These are phyloP conservation scores for Poeciliopsis retropinna DNA, from an alignment of 2,113 vertebrate species.

Conservation along the genomic window DNA sequence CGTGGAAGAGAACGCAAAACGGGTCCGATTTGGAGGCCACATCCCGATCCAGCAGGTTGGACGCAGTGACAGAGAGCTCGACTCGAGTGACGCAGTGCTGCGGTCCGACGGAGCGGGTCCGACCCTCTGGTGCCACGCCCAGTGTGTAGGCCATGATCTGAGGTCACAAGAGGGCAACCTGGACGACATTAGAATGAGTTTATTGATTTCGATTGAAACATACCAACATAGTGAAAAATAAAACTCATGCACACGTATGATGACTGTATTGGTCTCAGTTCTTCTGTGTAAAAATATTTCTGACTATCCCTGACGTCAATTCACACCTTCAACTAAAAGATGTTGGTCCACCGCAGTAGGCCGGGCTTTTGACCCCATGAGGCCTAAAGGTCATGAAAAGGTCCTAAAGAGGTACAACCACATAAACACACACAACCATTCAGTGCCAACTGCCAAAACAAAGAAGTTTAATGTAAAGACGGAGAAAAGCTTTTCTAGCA, in stretches of 20 bases:
- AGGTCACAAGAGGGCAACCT: conserved; percentile 23
- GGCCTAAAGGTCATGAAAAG: not conserved
- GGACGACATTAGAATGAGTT: not conserved
- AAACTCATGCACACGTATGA: no score
- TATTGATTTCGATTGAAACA: no score
- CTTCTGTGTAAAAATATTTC: no score
- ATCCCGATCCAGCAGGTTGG: conserved; percentile 93
- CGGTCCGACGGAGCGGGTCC: conserved; percentile 75
- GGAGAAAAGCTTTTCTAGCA: not conserved
- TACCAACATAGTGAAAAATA: no score
- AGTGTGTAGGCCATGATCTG: conserved; percentile 87
- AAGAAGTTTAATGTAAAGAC: not conserved
- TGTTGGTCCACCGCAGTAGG: not conserved
- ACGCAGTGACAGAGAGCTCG: conserved; percentile 89
- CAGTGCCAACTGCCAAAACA: not conserved
- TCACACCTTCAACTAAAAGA: not conserved
- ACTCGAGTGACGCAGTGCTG: conserved; percentile 93
- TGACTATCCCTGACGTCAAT: not conserved
- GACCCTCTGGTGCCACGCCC: conserved; percentile 47
- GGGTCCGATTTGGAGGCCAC: conserved; percentile 98
- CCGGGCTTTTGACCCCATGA: not conserved
- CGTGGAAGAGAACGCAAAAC: conserved; percentile 95
- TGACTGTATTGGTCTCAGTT: no score
- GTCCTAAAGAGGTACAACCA: not conserved
- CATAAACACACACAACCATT: not conserved